Conservation (phyloP, 2,888 invertebrate species). For the Sinhomidia bicolor region DNA sequence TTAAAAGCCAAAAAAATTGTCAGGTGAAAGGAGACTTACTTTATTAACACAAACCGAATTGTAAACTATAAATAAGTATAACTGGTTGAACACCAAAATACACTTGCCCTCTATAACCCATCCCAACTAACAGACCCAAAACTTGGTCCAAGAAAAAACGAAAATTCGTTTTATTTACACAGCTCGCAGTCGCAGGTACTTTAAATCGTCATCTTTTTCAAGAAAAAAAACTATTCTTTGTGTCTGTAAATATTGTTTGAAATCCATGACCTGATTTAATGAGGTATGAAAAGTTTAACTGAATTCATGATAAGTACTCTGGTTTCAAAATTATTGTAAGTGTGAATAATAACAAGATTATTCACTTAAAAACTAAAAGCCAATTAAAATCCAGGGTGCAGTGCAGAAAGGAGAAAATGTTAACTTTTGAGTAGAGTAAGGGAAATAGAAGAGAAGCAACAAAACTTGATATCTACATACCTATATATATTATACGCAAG, state of each 20-base stretch:
- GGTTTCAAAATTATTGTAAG: not conserved
- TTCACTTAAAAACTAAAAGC: not conserved
- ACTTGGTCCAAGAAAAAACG: slow-evolving; percentile 8
- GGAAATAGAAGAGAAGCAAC: not conserved
- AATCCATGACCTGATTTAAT: slow-evolving; percentile 26
- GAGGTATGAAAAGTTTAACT: not conserved
- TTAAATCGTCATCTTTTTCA: no score
- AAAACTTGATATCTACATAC: not conserved
- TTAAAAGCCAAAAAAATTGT: slow-evolving; percentile 1
- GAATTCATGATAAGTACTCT: not conserved
- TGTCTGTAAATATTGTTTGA: not conserved
- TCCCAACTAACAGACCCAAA: not conserved
- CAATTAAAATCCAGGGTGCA: not conserved
- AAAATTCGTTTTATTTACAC: not conserved
- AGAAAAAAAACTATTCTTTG: not conserved
- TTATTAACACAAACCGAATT: slow-evolving; percentile 5
- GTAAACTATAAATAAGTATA: not conserved
- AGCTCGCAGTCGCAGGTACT: slow-evolving; percentile 10
- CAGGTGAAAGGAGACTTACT: slow-evolving; percentile 28
- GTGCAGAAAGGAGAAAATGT: not conserved
- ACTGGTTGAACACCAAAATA: no score
- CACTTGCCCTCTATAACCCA: not conserved
- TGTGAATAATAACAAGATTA: not conserved
- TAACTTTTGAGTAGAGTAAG: not conserved
- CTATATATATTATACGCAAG: no score